A percentile compares a stretch with the other conserved stretches of the same genome.
phyloP scores from a whole-genome alignment of 2,888 invertebrate species.

The Itoplectis maculator region DNA sequence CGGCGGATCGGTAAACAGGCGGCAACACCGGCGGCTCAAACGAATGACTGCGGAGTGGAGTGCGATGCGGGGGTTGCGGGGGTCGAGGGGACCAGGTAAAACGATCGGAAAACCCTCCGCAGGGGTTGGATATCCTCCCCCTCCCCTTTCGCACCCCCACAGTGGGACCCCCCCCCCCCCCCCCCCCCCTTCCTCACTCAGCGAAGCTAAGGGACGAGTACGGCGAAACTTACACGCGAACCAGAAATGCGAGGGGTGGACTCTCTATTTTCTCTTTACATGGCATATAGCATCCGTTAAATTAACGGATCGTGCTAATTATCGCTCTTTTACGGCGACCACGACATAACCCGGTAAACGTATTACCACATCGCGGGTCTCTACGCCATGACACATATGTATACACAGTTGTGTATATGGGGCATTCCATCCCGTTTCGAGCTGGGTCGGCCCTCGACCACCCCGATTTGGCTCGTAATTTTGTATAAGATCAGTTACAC shows the following conservation, averaged over 20 bases:
- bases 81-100: not conserved
- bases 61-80: not conserved
- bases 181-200: too few relatives aligned
- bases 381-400: slow-evolving; percentile 5
- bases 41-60: not conserved
- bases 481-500: too few relatives aligned
- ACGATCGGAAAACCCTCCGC: slow-evolving; percentile 4
- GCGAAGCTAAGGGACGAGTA: slow-evolving; percentile 6
- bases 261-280: slow-evolving; percentile 26
- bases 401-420: slow-evolving; percentile 5
- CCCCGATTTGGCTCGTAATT: not conserved
- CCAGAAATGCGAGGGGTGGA: not conserved
- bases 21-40: slow-evolving; percentile 7
- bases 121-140: too few relatives aligned
- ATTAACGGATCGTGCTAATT: slow-evolving; percentile 70
- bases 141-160: too few relatives aligned
- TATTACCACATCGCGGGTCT: slow-evolving; percentile 23
- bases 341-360: slow-evolving; percentile 31
- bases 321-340: slow-evolving; percentile 58
- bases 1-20: not conserved
- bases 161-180: too few relatives aligned
- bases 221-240: slow-evolving; percentile 11
- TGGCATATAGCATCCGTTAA: slow-evolving; percentile 36
- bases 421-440: not conserved
- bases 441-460: not conserved